Percentiles rank a stretch among this genome's conserved stretches.
Conservation (phyloP, 2,113 vertebrate species). For the Pycnonotus jocosus region DNA sequence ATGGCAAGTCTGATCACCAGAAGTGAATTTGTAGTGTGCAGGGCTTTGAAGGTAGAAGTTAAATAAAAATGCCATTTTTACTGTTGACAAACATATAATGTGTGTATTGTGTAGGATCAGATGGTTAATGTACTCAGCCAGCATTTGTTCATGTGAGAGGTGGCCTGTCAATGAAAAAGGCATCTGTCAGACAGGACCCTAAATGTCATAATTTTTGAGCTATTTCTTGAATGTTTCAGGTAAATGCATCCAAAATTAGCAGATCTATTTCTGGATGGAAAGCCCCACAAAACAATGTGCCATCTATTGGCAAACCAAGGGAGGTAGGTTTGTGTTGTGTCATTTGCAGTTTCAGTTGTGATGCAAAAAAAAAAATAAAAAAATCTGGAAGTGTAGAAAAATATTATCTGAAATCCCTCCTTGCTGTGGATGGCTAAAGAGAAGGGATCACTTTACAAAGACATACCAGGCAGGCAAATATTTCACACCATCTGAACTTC, state of each 20-base stretch:
- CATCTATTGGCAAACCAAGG: background rate
- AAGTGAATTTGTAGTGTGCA: background rate
- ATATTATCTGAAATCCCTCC: background rate
- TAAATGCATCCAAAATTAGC: background rate
- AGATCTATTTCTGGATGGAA: background rate
- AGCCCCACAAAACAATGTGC: rapidly evolving
- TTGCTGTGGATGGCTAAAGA: background rate
- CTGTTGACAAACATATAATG: background rate
- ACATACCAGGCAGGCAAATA: background rate
- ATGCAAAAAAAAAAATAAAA: background rate
- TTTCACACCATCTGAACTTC: background rate
- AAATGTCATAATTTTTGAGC: background rate
- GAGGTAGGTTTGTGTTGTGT: background rate
- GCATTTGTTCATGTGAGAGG: background rate
- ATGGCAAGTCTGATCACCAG: background rate
- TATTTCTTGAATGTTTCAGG: background rate
- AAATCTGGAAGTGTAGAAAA: background rate
- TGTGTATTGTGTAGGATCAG: background rate
- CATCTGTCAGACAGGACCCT: background rate
- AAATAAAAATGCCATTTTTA: background rate
- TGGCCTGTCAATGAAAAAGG: background rate
- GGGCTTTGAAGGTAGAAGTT: background rate
- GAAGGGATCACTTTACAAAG: background rate
- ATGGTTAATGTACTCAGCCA: background rate
- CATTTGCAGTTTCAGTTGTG: background rate